These are phyloP conservation scores for Drosophila leonis DNA, from an alignment of 2,888 invertebrate species.

Conservation along the genomic window DNA sequence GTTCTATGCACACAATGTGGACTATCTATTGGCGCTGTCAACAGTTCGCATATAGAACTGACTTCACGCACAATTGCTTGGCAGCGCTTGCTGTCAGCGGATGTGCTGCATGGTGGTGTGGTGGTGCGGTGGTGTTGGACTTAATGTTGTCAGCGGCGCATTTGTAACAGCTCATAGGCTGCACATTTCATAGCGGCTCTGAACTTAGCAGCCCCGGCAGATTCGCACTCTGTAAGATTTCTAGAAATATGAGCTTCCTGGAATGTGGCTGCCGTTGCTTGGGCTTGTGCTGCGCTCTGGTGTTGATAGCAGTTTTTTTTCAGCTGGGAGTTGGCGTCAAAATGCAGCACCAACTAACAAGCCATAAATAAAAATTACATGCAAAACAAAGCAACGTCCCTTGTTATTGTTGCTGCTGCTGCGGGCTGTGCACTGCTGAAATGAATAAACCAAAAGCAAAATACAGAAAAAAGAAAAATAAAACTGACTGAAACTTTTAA, in stretches of 20 bases:
- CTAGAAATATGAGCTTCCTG: conserved; percentile 72
- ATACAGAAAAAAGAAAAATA: conserved; percentile 1
- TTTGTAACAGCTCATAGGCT: conserved; percentile 61
- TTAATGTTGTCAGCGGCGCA: conserved; percentile 67
- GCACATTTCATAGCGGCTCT: conserved; percentile 51
- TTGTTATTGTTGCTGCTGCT: conserved; percentile 14
- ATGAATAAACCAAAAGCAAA: conserved; percentile 9
- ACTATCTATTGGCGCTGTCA: conserved; percentile 35
- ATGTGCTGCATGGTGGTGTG: conserved; percentile 12
- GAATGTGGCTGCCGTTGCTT: conserved; percentile 52
- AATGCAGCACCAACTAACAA: conserved; percentile 56
- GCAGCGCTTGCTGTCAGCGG: conserved; percentile 47
- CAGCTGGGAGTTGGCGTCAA: conserved; percentile 53
- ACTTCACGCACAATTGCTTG: conserved; percentile 23
- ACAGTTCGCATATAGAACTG: conserved; percentile 26
- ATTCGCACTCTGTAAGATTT: conserved; percentile 63
- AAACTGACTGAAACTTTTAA: conserved; percentile 41
- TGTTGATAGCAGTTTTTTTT: conserved; percentile 37
- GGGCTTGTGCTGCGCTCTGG: conserved; percentile 21
- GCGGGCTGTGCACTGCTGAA: conserved; percentile 20
- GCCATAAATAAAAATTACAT: conserved; percentile 60
- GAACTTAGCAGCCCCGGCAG: conserved; percentile 56
- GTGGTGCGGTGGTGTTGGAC: conserved; percentile 21
- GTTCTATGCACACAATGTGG: not conserved
- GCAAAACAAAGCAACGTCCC: conserved; percentile 36